Base-by-base conservation (phyloP, 2,113 vertebrate species). In the Stercorarius parasiticus region DNA sequence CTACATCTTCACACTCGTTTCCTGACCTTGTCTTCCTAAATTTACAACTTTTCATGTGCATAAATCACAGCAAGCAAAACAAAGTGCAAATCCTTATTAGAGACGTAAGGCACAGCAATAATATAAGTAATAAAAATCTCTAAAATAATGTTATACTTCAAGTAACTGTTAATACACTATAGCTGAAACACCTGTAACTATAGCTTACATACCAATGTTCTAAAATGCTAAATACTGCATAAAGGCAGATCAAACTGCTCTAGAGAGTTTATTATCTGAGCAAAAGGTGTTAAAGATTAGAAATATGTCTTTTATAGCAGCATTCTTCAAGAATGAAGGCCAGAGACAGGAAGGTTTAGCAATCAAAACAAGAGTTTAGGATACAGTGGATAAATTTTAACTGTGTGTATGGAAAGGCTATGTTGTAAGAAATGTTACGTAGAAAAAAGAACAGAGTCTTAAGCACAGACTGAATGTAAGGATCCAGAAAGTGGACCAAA, bases 401-500 rank as follows among this genome's bases (percentile, higher is more conserved):
- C 25, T 14, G 13, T 30, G 10, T 36, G 32, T 50, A 64, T 20
- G 42, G 80, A 83, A 95, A 78, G 30, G 25, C 9, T 78, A 59
- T 2, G 8, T 70, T 67, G 34, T 53, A 86, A 91, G 29, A 81
- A 94, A 81, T 2, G 3, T 42, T 34, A 86, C 3, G 27, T 15
- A 67, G n/a, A 45, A 82, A 80, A 93, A 85, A 80, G 45, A 79
- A 90, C 9, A 84, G 53, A 81, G 69, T 70, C 8, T 12, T 62
- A 32, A 86, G 76, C 36, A 74, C 62, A 93, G 61, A 81, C 52
- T 87, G 40, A 93, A 97, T 42, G 32, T 79, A 95, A 96, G 90
- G 93, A 93, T 93, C 67, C 79, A 74, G 71, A 70, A 96, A 77
- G 66, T 71, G 47, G 47, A 86, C 76, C 80, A 95, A 94, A 97